Conservation (phyloP, 2,797 vertebrate genomes). For the Rhinichthys osculus region DNA sequence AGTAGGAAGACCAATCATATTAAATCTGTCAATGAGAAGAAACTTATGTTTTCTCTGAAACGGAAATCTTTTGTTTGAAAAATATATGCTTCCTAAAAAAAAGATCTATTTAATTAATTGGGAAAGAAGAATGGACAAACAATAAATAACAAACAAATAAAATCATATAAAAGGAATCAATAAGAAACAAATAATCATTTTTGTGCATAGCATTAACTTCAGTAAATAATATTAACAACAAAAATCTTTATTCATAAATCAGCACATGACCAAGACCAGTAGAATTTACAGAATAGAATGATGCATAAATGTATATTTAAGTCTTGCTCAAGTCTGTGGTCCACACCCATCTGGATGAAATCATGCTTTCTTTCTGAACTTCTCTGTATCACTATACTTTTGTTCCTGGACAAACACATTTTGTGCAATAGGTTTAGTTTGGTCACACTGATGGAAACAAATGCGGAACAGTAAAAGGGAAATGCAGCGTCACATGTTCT, state of each 20-base stretch:
- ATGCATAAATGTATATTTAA: not conserved
- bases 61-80: not conserved
- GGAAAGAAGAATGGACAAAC: not conserved
- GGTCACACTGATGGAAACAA: not conserved
- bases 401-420: not conserved
- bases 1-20: not conserved
- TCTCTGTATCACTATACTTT: not conserved
- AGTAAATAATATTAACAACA: not conserved
- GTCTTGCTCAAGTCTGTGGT: not conserved
- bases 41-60: not conserved
- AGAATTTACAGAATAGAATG: not conserved
- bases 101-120: not conserved
- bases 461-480: slow-evolving; percentile 3
- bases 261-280: not conserved
- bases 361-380: not conserved
- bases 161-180: not conserved
- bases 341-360: not conserved
- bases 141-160: not conserved
- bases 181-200: not conserved
- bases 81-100: not conserved
- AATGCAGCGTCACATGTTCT: slow-evolving; percentile 1
- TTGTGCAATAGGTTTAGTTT: slow-evolving; percentile 27
- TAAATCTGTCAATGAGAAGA: not conserved
- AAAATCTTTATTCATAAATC: not conserved
- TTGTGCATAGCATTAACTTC: not conserved